Percentiles rank a stretch among this genome's conserved stretches.
Conservation (phyloP, 64 coral and sea anemone species). For the Pocillopora verrucosa region DNA sequence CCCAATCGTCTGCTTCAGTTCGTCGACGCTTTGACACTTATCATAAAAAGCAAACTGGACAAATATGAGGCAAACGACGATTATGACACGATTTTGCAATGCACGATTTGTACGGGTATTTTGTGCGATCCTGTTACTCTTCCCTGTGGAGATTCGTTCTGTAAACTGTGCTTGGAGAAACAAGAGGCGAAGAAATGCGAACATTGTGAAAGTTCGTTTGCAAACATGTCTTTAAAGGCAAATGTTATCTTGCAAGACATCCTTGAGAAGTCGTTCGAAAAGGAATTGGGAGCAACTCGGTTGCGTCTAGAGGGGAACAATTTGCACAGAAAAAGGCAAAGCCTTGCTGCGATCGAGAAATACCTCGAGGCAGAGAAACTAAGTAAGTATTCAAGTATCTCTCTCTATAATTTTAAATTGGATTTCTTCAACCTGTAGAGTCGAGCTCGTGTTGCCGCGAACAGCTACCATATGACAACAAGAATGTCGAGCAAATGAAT, state of each 20-base stretch:
- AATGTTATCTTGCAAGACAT: constrained; percentile 76
- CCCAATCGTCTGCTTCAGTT: not conserved
- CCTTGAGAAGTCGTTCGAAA: constrained; percentile 63
- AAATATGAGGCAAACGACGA: not conserved
- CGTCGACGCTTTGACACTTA: not conserved
- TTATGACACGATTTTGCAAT: constrained; percentile 21
- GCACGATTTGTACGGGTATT: constrained; percentile 37
- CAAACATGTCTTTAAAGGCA: constrained; percentile 21
- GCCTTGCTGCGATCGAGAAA: constrained; percentile 52
- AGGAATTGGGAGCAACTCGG: constrained; percentile 27
- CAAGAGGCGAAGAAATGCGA: constrained; percentile 47
- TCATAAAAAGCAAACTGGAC: not conserved
- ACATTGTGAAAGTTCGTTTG: constrained; percentile 36
- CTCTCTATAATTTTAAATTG: not conserved
- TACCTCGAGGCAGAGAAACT: constrained; percentile 66
- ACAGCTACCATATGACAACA: too few species aligned
- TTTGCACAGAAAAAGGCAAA: constrained; percentile 40
- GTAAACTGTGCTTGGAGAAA: constrained; percentile 55
- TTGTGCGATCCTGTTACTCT: constrained; percentile 35
- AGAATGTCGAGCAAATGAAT: not conserved
- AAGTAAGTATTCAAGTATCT: constrained; percentile 32
- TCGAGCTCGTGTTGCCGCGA: not conserved
- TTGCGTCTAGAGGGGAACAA: constrained; percentile 69
- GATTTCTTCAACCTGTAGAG: not conserved
- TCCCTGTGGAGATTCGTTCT: constrained; percentile 52